phyloP scores from a whole-genome alignment of 2,797 vertebrate genomes.

The Siniperca scherzeri region DNA sequence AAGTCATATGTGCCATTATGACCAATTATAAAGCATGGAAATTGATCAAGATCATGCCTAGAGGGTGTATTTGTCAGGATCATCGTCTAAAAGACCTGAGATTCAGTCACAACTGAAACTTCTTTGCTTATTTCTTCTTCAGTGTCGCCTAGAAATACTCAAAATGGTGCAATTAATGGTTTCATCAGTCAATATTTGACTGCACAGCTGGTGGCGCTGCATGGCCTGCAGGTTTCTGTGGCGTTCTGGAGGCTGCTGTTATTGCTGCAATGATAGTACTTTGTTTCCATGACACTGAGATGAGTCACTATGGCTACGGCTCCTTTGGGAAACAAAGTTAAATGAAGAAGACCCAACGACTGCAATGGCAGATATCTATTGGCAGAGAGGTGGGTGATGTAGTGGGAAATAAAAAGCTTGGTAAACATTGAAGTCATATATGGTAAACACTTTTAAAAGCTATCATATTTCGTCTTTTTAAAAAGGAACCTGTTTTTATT shows the following conservation, averaged over 20 bases:
- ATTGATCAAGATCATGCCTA: not conserved
- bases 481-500: not conserved
- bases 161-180: not conserved
- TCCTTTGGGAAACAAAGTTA: conserved; percentile 19
- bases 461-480: not conserved
- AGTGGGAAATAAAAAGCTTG: conserved; percentile 19
- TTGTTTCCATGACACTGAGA: conserved; percentile 65
- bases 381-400: conserved; percentile 1
- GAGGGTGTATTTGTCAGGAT: conserved; percentile 32
- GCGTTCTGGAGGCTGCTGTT: conserved; percentile 13
- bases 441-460: not conserved
- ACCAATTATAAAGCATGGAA: conserved; percentile 21
- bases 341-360: conserved; percentile 19
- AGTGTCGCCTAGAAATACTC: no score
- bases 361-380: not conserved
- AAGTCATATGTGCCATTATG: conserved; percentile 17
- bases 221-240: conserved; percentile 28
- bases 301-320: conserved; percentile 51
- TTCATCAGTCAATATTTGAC: conserved; percentile 16
- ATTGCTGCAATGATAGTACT: conserved; percentile 12
- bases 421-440: not conserved
- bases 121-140: no score
- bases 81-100: conserved; percentile 1
- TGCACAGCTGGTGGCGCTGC: not conserved
- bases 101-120: no score